Conservation (phyloP, 2,113 vertebrate species). For the Agapornis roseicollis region DNA sequence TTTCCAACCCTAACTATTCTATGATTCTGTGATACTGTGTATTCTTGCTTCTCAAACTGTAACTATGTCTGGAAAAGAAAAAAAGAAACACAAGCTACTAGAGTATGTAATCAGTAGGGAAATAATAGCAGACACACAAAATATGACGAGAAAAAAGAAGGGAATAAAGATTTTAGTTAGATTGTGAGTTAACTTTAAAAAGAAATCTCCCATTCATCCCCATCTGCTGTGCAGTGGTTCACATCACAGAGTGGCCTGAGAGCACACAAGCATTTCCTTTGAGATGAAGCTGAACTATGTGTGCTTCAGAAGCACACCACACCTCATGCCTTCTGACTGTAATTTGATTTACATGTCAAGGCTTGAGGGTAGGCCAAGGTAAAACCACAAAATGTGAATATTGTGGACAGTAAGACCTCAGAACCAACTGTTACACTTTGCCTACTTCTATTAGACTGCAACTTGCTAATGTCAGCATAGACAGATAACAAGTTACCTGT, state of each 20-base stretch:
- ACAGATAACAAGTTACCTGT: not conserved
- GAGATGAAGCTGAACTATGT: not conserved
- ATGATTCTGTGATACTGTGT: too few relatives aligned
- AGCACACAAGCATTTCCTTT: not conserved
- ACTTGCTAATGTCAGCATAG: not conserved
- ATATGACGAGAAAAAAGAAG: not conserved
- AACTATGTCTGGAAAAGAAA: accelerated
- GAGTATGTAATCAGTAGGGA: not conserved
- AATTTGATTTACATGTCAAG: not conserved
- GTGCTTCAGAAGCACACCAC: not conserved
- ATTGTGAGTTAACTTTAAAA: not conserved
- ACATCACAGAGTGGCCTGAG: not conserved
- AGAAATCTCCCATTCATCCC: not conserved
- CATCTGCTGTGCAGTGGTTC: accelerated
- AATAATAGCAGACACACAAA: not conserved
- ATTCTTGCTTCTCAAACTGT: not conserved
- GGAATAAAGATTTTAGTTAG: not conserved
- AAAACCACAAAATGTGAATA: not conserved
- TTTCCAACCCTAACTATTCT: too few relatives aligned
- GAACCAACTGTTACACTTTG: not conserved
- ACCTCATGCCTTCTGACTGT: not conserved
- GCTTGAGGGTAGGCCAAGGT: not conserved
- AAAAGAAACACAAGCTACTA: not conserved
- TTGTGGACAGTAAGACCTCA: not conserved
- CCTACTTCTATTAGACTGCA: not conserved